Conservation (phyloP, 1,140 invertebrate species). For the Trialeurodes vaporariorum region DNA sequence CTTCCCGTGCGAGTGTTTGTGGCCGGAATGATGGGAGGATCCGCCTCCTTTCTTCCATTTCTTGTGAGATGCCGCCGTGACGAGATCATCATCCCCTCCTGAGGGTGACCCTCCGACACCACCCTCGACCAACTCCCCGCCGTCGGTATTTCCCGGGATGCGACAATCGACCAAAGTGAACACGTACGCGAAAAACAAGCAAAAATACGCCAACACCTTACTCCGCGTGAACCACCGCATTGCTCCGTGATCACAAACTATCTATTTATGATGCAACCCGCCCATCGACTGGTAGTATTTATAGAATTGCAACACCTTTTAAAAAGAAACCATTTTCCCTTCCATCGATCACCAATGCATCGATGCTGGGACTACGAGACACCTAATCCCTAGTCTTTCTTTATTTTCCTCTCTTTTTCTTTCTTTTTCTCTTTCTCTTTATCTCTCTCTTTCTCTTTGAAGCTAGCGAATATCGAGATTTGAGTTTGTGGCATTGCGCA, state of each 20-base stretch:
- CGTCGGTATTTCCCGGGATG: not conserved
- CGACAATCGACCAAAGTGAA: not conserved
- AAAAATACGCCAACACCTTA: not conserved
- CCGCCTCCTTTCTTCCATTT: slow-evolving; percentile 42
- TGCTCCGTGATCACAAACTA: not conserved
- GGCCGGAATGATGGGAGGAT: slow-evolving; percentile 43
- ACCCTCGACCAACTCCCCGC: not conserved
- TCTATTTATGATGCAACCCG: not conserved
- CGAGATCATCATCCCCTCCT: slow-evolving; percentile 24
- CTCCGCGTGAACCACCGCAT: not conserved
- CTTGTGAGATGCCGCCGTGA: slow-evolving; percentile 22
- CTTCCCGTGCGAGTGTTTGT: slow-evolving; percentile 43
- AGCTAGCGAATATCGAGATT: too few relatives aligned
- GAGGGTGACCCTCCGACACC: slow-evolving; percentile 4
- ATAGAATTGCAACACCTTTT: not conserved
- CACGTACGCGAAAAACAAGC: not conserved
- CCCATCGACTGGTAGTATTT: not conserved
- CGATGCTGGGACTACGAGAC: too few relatives aligned
- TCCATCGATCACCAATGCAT: too few relatives aligned
- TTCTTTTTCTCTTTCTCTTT: too few relatives aligned
- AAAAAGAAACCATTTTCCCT: too few relatives aligned
- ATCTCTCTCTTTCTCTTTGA: too few relatives aligned
- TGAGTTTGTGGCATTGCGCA: too few relatives aligned
- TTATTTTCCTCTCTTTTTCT: too few relatives aligned
- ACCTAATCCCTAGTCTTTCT: too few relatives aligned